Base-by-base conservation (phyloP, 2,113 vertebrate species). In the Poecilia latipinna region DNA sequence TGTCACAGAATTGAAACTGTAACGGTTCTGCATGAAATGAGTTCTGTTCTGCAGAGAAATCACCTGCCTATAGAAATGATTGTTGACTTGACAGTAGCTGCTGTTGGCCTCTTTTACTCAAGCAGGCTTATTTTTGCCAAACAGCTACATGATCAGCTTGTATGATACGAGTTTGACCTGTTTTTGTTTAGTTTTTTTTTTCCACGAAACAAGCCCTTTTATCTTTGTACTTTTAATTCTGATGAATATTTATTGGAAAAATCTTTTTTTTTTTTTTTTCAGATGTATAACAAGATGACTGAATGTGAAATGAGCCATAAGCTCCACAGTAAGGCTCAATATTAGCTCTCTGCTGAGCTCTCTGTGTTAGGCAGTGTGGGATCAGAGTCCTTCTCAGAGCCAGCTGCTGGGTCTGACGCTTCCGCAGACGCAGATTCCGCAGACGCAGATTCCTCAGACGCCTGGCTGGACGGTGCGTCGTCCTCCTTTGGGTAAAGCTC, bases 401-500 rank as follows among this genome's bases (percentile, higher is more conserved):
- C 44, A 51, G 83, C 37, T 29, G 82, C 37, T n/a, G 85, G 51
- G 68, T 84, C 72, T 51, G 77, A 70, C 0, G 5, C 35, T 37
- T 73, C 60, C 22, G 51, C 60, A 64, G 77, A 26, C 26, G 26
- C 26, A 26, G 26, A 26, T 26, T 26, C 26, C 26, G 26, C 26
- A 26, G 26, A 29, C 33, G 31, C 66, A 32, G 85, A 79, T 31
- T 84, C 79, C 78, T 80, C 68, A 63, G 3, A 65, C 67, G 64
- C 82, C 57, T 81, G 62, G 11, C 61, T 12, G 70, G 94, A 71
- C 61, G 65, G 85, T 83, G 90, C 95, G 5, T 97, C 96, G 3
- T 97, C 96, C 11, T 98, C 97, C 80, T 97, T 96, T 6, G 97
- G 97, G 78, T 98, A 99, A 71, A 98, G 95, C 91, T 98, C 97